These are phyloP conservation scores for Laticauda laticaudata DNA, from an alignment of 2,113 vertebrate species.

Conservation along the genomic window DNA sequence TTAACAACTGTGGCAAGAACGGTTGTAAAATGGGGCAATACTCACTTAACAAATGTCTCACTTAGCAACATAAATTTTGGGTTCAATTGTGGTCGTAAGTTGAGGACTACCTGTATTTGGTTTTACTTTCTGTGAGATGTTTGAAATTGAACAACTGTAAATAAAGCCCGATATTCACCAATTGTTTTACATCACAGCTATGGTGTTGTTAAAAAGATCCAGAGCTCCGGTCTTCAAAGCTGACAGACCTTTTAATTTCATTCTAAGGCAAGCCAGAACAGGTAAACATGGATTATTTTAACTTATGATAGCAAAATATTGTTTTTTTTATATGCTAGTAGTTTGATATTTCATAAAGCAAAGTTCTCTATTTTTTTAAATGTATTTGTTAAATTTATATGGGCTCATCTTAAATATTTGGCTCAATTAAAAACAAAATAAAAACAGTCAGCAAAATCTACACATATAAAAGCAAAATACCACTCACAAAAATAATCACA, in stretches of 20 bases:
- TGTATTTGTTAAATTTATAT: neutral
- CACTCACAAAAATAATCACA: too few species aligned
- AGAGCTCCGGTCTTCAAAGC: conserved; percentile 85
- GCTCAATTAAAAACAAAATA: neutral
- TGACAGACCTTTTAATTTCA: conserved; percentile 84
- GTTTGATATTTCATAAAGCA: neutral
- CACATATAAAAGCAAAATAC: too few species aligned
- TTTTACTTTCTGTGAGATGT: too few species aligned
- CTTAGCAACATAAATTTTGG: neutral
- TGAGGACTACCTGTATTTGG: neutral
- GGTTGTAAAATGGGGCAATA: neutral
- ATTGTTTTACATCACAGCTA: conserved; percentile 68
- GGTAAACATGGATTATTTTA: conserved; percentile 64
- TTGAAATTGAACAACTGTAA: neutral
- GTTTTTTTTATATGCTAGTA: neutral
- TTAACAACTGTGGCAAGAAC: neutral
- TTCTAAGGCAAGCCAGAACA: conserved; percentile 80
- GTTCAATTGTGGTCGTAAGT: neutral
- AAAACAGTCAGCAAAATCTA: neutral
- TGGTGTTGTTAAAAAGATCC: conserved; percentile 87
- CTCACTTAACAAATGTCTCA: neutral
- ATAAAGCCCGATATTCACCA: conserved; percentile 15
- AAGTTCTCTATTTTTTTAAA: neutral
- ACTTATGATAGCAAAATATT: neutral
- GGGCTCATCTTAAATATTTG: neutral